Evolutionary conservation across 2,888 invertebrate species (phyloP).

Genomic region (Drosophila ezoana): DNA sequence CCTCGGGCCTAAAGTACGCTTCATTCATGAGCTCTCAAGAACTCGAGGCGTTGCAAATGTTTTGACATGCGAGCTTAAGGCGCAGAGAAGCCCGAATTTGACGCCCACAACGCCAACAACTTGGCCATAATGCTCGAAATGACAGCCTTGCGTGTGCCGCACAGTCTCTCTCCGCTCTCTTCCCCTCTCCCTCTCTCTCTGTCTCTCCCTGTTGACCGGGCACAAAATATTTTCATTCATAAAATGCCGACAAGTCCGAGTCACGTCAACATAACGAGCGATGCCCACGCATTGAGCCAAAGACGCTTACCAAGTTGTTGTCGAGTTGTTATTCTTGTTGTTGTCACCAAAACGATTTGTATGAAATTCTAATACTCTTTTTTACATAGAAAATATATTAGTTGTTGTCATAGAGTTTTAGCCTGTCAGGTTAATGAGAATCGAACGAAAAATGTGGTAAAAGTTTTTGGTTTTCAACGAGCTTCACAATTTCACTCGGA

Average conservation of each 20-base stretch:
- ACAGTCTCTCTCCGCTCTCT: neutral
- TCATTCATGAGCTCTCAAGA: conserved; percentile 53
- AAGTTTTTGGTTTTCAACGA: no score
- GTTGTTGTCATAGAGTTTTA: no score
- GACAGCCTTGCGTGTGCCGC: conserved; percentile 70
- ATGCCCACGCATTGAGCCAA: conserved; percentile 65
- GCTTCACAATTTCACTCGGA: no score
- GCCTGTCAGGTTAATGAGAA: no score
- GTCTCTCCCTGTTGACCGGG: conserved; percentile 25
- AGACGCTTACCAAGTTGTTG: conserved; percentile 68
- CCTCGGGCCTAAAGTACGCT: neutral
- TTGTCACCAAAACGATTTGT: conserved; percentile 23
- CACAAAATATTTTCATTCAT: conserved; percentile 68
- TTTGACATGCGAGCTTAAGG: conserved; percentile 27
- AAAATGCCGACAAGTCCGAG: conserved; percentile 69
- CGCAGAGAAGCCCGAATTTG: conserved; percentile 9
- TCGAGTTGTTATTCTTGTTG: conserved; percentile 17
- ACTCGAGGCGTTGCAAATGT: conserved; percentile 17
- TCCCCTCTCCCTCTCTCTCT: neutral
- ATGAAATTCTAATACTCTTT: conserved; percentile 19
- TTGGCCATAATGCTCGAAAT: conserved; percentile 66
- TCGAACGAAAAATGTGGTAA: no score
- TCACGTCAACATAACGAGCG: conserved; percentile 44
- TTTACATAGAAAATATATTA: no score
- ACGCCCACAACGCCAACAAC: conserved; percentile 60